phyloP scores from a whole-genome alignment of 2,113 vertebrate genomes.

The Nothoprocta pentlandii region DNA sequence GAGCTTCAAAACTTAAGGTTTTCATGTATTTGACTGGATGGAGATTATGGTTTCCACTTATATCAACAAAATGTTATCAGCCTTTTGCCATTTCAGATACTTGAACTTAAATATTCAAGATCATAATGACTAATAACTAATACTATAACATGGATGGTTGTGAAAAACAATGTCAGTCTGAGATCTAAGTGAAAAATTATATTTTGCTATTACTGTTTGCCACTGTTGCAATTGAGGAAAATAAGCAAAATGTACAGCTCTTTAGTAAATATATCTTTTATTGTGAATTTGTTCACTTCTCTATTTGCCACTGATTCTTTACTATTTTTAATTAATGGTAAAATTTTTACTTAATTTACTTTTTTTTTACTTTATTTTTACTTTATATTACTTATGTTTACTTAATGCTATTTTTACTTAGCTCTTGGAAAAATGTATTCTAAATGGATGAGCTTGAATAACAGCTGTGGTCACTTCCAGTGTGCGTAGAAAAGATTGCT shows the following conservation, averaged over 20 bases:
- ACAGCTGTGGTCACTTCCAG: background rate
- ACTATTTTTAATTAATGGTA: background rate
- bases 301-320: background rate
- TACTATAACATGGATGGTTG: background rate
- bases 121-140: background rate
- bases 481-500: background rate
- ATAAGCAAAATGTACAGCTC: background rate
- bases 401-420: background rate
- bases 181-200: background rate
- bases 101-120: background rate
- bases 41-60: background rate
- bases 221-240: background rate
- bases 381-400: background rate
- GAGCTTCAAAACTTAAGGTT: background rate
- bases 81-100: background rate
- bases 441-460: background rate
- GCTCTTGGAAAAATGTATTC: background rate
- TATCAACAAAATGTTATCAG: background rate
- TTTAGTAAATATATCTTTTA: background rate
- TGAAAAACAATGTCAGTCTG: background rate
- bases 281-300: background rate
- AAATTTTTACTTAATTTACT: too few species aligned
- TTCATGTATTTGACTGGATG: background rate
- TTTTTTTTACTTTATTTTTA: too few species aligned
- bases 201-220: background rate